These are phyloP conservation scores for Brienomyrus brachyistius DNA, from an alignment of 2,113 vertebrate genomes.

Conservation along the genomic window DNA sequence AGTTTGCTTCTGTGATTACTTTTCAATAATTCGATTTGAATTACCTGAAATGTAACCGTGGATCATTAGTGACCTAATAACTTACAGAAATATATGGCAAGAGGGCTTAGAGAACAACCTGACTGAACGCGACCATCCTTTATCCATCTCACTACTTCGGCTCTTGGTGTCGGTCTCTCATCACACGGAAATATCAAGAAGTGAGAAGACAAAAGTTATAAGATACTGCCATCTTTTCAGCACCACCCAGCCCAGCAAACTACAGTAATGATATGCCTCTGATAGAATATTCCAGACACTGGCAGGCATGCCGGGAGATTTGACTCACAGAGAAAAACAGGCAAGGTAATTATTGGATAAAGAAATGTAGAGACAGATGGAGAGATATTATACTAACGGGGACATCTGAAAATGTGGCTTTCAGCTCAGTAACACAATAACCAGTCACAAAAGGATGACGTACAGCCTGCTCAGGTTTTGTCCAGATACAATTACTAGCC, in stretches of 20 bases:
- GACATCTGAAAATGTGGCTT: conserved; percentile 42
- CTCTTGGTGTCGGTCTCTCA: neutral
- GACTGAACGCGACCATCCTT: neutral
- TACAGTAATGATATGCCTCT: conserved; percentile 42
- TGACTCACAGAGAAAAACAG: conserved; percentile 38
- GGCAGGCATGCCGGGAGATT: conserved; percentile 44
- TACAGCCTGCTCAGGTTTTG: conserved; percentile 33
- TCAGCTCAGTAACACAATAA: conserved; percentile 40
- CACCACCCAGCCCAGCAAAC: conserved; percentile 35
- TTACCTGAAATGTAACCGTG: neutral
- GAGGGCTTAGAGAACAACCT: neutral
- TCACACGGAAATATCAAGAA: neutral
- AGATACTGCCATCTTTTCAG: conserved; percentile 30
- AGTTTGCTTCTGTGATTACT: neutral
- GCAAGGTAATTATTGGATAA: conserved; percentile 55
- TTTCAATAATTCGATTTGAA: neutral
- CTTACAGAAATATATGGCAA: neutral
- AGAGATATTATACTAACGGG: conserved; percentile 8
- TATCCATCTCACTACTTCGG: neutral
- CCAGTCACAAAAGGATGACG: conserved; percentile 31
- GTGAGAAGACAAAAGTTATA: neutral
- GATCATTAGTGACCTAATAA: neutral
- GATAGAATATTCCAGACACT: conserved; percentile 50
- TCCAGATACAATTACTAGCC: conserved; percentile 43
- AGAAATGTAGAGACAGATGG: conserved; percentile 40